phyloP scores from a whole-genome alignment of 2,888 invertebrate species.

The Margaritifera margaritifera region DNA sequence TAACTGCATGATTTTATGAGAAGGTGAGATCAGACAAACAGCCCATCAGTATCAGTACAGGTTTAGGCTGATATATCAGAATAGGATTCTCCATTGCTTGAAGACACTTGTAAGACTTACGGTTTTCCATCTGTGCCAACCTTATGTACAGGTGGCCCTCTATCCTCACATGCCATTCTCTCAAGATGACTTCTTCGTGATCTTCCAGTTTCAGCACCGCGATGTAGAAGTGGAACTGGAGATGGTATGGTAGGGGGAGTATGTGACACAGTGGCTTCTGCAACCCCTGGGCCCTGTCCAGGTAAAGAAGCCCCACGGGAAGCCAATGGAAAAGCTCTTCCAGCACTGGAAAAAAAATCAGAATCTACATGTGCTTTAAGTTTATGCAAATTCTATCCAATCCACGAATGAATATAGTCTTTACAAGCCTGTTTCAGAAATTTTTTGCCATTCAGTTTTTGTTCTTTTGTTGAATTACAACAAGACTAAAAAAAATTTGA shows the following conservation, averaged over 20 bases:
- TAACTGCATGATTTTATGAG: no score
- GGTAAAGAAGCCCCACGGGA: not conserved
- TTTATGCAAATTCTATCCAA: not conserved
- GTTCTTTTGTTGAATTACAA: not conserved
- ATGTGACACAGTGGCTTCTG: not conserved
- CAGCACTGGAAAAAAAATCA: slow-evolving; percentile 1
- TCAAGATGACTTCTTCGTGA: slow-evolving; percentile 15
- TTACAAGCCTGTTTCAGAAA: not conserved
- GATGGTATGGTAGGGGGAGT: slow-evolving; percentile 7
- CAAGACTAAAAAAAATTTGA: no score
- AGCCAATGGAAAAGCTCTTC: slow-evolving; percentile 1
- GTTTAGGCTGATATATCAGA: no score
- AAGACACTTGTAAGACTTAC: slow-evolving; percentile 27
- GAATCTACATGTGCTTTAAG: not conserved
- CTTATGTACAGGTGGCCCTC: slow-evolving; percentile 26
- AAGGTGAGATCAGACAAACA: no score
- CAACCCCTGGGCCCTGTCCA: slow-evolving; percentile 2
- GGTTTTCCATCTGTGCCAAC: slow-evolving; percentile 44
- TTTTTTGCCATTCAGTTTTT: not conserved
- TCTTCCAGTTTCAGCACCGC: slow-evolving; percentile 1
- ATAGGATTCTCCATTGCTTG: not conserved
- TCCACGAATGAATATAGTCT: not conserved
- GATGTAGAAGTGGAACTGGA: slow-evolving; percentile 4
- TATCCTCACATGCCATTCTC: slow-evolving; percentile 21
- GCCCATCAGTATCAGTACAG: no score